Base-by-base conservation (phyloP, 2,113 vertebrate species). In the Pterophyllum scalare region DNA sequence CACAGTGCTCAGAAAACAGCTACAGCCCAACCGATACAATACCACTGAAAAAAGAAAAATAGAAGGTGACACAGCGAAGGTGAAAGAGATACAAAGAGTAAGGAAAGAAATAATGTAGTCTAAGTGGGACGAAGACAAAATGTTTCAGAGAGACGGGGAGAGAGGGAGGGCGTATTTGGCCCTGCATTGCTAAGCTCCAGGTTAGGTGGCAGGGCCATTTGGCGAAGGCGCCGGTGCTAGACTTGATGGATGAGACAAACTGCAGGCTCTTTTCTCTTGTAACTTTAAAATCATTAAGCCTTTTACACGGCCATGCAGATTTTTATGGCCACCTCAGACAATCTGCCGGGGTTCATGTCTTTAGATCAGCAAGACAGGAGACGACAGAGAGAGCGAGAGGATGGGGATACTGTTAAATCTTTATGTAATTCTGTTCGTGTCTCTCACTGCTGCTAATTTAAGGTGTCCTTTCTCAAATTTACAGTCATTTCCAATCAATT, bases 211-310 rank as follows among this genome's bases (percentile, higher is more conserved):
- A 93, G 93, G 84, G 85, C 93, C 90, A 92, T 94, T 96, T 95
- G 94, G 92, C 88, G 31, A 75, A 82, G 91, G 70, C 79, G 9
- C 24, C 77, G 90, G 95, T 92, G 86, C 92, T 94, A 89, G 92
- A 95, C 88, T 93, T 95, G 95, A 95, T 95, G 94, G 91, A 96
- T 94, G 93, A 90, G 89, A 89, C 89, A 87, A 90, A 91, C 86
- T 89, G 80, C 81, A 70, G 82, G 84, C 94, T 92, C 94, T 95
- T 93, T 91, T 93, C 94, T 90, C 94, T 88, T 95, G 95, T 96
- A 95, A 95, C 94, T 95, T 95, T 94, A 85, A 95, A 96, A 95
- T 96, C 93, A 96, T 96, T 95, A 96, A 95, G 94, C 95, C 91
- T 95, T 93, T 94, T 94, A 94, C 91, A 94, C 84, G 88, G 85